Evolutionary conservation across 2,888 invertebrate genomes (phyloP).

Genomic region (Julus scanicus): DNA sequence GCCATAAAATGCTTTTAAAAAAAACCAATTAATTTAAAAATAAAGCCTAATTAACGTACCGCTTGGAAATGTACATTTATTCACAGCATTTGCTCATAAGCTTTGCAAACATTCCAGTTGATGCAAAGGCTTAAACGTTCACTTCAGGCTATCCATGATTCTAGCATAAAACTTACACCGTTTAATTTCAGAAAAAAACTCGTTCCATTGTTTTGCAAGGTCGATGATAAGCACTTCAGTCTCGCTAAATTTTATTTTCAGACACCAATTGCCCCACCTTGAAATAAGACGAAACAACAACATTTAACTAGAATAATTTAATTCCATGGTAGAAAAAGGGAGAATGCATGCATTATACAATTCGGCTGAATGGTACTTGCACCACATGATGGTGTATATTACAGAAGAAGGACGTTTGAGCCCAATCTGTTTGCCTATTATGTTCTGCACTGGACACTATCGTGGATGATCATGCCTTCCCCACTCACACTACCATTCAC

Average conservation of each 20-base stretch:
- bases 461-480: constrained; percentile 57
- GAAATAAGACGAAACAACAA: background rate
- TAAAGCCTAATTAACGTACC: too few relatives aligned
- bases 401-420: constrained; percentile 48
- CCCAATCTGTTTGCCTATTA: constrained; percentile 47
- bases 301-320: constrained; percentile 63
- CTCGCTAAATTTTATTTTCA: background rate
- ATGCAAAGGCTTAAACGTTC: too few relatives aligned
- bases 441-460: constrained; percentile 53
- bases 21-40: too few relatives aligned
- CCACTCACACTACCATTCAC: constrained; percentile 58
- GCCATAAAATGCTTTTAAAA: too few relatives aligned
- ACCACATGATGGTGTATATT: constrained; percentile 51
- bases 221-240: too few relatives aligned
- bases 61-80: too few relatives aligned
- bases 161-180: too few relatives aligned
- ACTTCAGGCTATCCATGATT: too few relatives aligned
- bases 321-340: constrained; percentile 63
- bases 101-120: too few relatives aligned
- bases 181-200: too few relatives aligned
- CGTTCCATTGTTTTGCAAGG: too few relatives aligned
- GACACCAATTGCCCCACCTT: background rate
- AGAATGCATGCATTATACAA: constrained; percentile 58
- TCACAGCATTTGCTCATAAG: too few relatives aligned
- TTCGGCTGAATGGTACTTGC: constrained; percentile 55